Evolutionary conservation across 1,140 invertebrate genomes (phyloP).

Genomic region (Cydia splendana): DNA sequence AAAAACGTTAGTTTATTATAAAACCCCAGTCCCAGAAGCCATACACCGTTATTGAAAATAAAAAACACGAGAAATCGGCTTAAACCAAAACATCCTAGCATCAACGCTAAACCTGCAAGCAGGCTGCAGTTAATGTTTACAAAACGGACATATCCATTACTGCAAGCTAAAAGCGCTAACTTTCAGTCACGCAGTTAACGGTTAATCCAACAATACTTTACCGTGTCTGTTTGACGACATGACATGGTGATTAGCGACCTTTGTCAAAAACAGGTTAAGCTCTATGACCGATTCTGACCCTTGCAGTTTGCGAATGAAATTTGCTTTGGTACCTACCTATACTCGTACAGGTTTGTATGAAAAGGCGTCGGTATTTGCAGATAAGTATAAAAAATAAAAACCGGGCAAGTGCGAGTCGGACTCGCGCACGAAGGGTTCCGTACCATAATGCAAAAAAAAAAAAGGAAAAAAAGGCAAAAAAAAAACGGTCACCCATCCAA

Average conservation of each 20-base stretch:
- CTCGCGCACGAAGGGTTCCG: too few relatives aligned
- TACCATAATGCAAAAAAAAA: too few relatives aligned
- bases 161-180: constrained; percentile 43
- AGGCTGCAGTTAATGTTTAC: constrained; percentile 18
- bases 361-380: too few relatives aligned
- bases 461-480: too few relatives aligned
- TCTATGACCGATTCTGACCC: not conserved
- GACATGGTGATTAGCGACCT: constrained; percentile 11
- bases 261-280: not conserved
- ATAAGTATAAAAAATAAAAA: too few relatives aligned
- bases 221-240: constrained; percentile 49
- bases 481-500: too few relatives aligned
- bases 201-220: constrained; percentile 46
- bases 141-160: constrained; percentile 11
- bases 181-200: constrained; percentile 53
- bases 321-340: too few relatives aligned
- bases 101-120: not conserved
- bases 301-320: not conserved
- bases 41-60: constrained; percentile 23
- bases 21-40: constrained; percentile 3
- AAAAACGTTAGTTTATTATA: not conserved
- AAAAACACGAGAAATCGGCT: constrained; percentile 12
- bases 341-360: too few relatives aligned
- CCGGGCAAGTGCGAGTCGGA: too few relatives aligned
- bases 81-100: not conserved